Evolutionary conservation across 1,140 invertebrate genomes (phyloP), one percentile per base, ranked within the genome.

Genomic region (Ostrea edulis): DNA sequence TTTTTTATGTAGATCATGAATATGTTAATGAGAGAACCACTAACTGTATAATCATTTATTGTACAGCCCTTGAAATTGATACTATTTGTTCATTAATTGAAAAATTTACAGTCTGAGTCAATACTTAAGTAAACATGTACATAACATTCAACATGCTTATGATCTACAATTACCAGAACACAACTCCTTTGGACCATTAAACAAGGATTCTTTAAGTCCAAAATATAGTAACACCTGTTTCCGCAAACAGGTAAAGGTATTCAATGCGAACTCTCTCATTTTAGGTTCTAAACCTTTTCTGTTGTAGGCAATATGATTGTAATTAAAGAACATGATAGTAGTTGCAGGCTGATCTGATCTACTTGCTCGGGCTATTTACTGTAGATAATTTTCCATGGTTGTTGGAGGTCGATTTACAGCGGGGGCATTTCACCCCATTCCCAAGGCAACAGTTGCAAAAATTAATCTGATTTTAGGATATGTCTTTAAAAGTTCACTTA

Each of bases 361-460:
- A 4, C 89, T 88, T 29, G 88, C 88, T 44, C 82, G 17, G 8
- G 89, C 90, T 35, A 89, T 88, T 82, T 90, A 89, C 65, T 91
- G 90, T 8, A 90, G 22, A 77, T 89, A 91, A 22, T 88, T 82
- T 84, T 91, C 88, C 7, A 91, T n/a, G 52, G 88, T 89, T 53
- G 89, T 90, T 25, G 90, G 91, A 29, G 91, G 87, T 20, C 87
- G 83, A 14, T 51, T 20, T 29, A 90, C 82, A 54, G n/a, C 35
- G 29, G 87, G 87, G 9, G 89, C 85, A 90, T 91, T 90, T 25
- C 88, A 55, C 17, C 89, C 86, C 89, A 90, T 90, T 9, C 89
- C 89, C 14, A 88, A 82, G 53, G 89, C 87, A 54, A 90, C 87
- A 62, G 89, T 90, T 17, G 89, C 89, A 29, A 87, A 53, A 85